A percentile compares a stretch with the other conserved stretches of the same genome.
These are phyloP conservation scores for Mimumesa dahlbomi DNA, from an alignment of 2,888 invertebrate species.

Conservation along the genomic window DNA sequence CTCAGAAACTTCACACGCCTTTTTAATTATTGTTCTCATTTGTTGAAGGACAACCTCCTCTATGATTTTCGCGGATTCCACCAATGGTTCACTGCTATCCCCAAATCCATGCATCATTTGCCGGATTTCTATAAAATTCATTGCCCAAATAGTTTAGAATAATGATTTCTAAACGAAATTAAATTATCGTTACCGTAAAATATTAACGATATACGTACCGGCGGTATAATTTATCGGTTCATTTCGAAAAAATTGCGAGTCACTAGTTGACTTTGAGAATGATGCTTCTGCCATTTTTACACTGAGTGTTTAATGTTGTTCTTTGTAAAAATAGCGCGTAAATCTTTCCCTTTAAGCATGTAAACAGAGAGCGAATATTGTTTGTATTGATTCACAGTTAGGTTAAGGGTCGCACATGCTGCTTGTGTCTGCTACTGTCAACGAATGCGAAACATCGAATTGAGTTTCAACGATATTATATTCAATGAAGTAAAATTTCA, in stretches of 20 bases:
- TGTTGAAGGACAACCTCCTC: slow-evolving; percentile 93
- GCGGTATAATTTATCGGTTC: slow-evolving; percentile 70
- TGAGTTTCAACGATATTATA: too few species aligned
- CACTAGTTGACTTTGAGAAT: slow-evolving; percentile 54
- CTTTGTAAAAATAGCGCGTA: too few species aligned
- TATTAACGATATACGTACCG: slow-evolving; percentile 67
- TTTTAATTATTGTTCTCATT: slow-evolving; percentile 88
- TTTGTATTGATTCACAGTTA: too few species aligned
- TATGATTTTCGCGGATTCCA: slow-evolving; percentile 91
- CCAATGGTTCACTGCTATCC: slow-evolving; percentile 90
- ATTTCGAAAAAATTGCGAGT: slow-evolving; percentile 61
- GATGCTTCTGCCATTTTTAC: slow-evolving; percentile 59
- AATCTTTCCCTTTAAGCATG: too few species aligned
- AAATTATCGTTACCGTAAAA: not conserved
- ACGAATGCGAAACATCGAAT: too few species aligned
- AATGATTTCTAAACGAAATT: not conserved
- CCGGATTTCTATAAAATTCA: slow-evolving; percentile 84
- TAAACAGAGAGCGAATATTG: too few species aligned
- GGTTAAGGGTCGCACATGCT: too few species aligned
- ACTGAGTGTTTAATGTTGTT: too few species aligned
- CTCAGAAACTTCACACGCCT: slow-evolving; percentile 86
- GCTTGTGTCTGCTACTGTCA: too few species aligned
- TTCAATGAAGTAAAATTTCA: too few species aligned
- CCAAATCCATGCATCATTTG: slow-evolving; percentile 97
- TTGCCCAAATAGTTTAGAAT: too few species aligned